A percentile compares a stretch with the other conserved stretches of the same genome.
phyloP scores from a whole-genome alignment of 2,113 vertebrate species.

The Lontra canadensis region DNA sequence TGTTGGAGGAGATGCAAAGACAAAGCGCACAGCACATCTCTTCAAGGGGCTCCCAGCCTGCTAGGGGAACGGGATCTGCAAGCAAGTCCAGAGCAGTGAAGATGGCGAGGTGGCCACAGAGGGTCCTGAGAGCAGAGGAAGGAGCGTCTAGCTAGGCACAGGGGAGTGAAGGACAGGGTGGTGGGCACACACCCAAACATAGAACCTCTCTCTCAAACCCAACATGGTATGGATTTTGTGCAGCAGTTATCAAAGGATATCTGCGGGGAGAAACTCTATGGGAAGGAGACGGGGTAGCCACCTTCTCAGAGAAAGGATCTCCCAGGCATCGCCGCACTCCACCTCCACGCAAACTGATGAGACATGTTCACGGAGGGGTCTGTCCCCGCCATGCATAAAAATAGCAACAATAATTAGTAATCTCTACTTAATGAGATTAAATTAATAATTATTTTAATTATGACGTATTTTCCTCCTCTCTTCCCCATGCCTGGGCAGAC shows the following conservation, averaged over 20 bases:
- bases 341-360: not conserved
- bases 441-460: conserved; percentile 76
- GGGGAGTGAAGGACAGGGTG: accelerated
- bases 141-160: accelerated
- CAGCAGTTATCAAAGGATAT: not conserved
- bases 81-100: not conserved
- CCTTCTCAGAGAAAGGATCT: not conserved
- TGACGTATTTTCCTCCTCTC: conserved; percentile 37
- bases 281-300: not conserved
- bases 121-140: not conserved
- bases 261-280: not conserved
- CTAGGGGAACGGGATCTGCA: not conserved
- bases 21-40: not conserved
- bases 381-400: not conserved
- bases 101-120: not conserved
- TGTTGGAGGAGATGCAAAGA: not conserved
- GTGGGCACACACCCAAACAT: not conserved
- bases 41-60: not conserved
- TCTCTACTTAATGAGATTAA: conserved; percentile 60
- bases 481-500: conserved; percentile 42
- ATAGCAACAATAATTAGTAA: conserved; percentile 57
- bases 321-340: not conserved
- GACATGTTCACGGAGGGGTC: not conserved
- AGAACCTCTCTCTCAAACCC: not conserved
- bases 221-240: not conserved